These are phyloP conservation scores for Caloenas nicobarica DNA, from an alignment of 2,113 vertebrate genomes.

Conservation along the genomic window DNA sequence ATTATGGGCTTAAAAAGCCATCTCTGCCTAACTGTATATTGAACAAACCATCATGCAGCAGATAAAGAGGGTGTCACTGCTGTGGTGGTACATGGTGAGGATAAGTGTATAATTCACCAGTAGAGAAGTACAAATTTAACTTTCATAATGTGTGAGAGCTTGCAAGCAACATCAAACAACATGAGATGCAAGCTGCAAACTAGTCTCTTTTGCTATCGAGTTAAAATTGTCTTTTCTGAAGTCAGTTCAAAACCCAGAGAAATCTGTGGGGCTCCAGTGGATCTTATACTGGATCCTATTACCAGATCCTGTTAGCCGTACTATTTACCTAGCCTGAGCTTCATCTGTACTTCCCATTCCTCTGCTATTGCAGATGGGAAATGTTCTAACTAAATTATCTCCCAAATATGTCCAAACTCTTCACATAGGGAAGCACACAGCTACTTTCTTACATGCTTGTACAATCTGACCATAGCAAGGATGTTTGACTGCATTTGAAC, in stretches of 20 bases:
- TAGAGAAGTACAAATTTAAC: not conserved
- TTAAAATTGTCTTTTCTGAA: not conserved
- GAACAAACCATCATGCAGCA: not conserved
- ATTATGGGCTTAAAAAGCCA: not conserved
- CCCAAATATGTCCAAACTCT: not conserved
- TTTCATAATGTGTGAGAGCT: not conserved
- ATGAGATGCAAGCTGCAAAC: not conserved
- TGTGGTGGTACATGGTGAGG: fast-evolving
- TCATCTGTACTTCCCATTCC: not conserved
- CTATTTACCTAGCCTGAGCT: not conserved
- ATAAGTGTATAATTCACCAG: not conserved
- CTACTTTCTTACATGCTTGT: not conserved
- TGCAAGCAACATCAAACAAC: not conserved
- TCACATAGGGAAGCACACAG: not conserved
- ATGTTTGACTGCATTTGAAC: not conserved
- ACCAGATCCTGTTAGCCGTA: not conserved
- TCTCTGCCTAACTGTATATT: not conserved
- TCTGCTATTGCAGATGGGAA: not conserved
- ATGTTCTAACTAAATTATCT: not conserved
- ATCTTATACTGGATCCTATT: fast-evolving
- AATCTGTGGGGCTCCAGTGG: not conserved
- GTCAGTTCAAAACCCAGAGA: not conserved
- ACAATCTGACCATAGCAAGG: not conserved
- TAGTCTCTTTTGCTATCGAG: not conserved
- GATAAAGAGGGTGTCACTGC: not conserved